Evolutionary conservation across 2,797 vertebrate species (phyloP).

Genomic region (Bradypodion ventrale): DNA sequence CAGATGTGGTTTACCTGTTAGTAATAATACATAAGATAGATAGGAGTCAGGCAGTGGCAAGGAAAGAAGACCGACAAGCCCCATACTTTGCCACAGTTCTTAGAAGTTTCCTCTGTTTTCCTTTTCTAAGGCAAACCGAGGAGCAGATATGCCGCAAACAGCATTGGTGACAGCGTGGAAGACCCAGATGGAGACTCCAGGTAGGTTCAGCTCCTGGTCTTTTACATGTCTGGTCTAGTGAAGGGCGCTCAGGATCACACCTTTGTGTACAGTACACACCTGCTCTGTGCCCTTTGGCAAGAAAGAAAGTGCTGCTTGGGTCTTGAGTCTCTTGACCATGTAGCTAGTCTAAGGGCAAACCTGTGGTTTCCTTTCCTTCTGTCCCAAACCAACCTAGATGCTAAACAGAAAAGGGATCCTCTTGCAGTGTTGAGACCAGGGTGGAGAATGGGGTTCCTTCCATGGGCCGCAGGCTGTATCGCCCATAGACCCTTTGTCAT

Average conservation of each 20-base stretch:
- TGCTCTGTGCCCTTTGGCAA: background rate
- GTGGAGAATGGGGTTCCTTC: background rate
- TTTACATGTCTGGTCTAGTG: background rate
- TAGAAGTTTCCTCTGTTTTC: slow-evolving; percentile 27
- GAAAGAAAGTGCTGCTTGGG: too few relatives aligned
- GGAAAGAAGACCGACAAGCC: background rate
- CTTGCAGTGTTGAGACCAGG: background rate
- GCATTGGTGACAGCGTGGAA: slow-evolving; percentile 83
- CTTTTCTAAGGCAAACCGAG: slow-evolving; percentile 83
- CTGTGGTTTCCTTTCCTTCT: background rate
- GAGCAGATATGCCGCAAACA: slow-evolving; percentile 89
- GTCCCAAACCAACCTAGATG: background rate
- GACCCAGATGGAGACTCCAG: slow-evolving; percentile 95
- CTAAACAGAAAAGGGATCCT: background rate
- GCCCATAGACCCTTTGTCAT: background rate
- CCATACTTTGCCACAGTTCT: background rate
- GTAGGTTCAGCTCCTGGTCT: slow-evolving; percentile 70
- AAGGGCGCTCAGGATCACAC: background rate
- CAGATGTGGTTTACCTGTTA: too few relatives aligned
- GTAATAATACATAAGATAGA: too few relatives aligned
- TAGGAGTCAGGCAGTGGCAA: too few relatives aligned
- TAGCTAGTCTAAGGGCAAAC: background rate
- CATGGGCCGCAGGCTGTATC: background rate
- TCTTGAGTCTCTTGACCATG: background rate
- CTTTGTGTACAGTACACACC: background rate